Evolutionary conservation across 2,888 invertebrate genomes (phyloP).

Genomic region (Chironomus tentans): DNA sequence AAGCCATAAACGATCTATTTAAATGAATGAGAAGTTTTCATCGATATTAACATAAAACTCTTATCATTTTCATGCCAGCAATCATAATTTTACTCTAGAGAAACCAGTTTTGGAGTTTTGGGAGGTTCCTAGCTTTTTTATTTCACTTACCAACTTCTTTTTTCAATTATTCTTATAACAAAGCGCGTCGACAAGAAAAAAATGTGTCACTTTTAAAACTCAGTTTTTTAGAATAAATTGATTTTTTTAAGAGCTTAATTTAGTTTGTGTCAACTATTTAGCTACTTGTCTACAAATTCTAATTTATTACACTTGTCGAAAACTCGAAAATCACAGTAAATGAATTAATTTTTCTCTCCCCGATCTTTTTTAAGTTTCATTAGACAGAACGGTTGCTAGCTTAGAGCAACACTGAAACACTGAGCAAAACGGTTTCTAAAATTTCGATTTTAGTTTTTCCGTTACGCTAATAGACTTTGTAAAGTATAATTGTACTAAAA

Average conservation of each 20-base stretch:
- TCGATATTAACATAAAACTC: neutral
- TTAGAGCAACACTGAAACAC: no score
- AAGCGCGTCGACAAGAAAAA: slow-evolving; percentile 20
- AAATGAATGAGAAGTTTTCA: neutral
- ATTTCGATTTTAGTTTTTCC: no score
- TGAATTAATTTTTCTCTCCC: neutral
- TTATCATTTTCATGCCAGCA: neutral
- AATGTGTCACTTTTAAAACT: slow-evolving; percentile 19
- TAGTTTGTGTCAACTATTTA: neutral
- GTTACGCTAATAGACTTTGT: no score
- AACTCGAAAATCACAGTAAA: slow-evolving; percentile 1
- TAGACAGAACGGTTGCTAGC: neutral
- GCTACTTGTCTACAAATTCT: neutral
- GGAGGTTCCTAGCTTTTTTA: neutral
- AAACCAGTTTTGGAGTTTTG: slow-evolving; percentile 1
- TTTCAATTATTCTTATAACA: neutral
- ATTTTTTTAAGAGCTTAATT: neutral
- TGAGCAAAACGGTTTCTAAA: no score
- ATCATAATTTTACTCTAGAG: neutral
- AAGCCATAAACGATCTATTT: neutral
- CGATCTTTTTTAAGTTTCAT: neutral
- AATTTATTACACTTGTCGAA: slow-evolving; percentile 13
- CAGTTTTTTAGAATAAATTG: neutral
- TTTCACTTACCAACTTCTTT: slow-evolving; percentile 16
- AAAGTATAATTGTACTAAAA: no score